Percentiles rank a stretch among this genome's conserved stretches.
Evolutionary conservation across 2,797 vertebrate species (phyloP).

Genomic region (Acropternis orthonyx): DNA sequence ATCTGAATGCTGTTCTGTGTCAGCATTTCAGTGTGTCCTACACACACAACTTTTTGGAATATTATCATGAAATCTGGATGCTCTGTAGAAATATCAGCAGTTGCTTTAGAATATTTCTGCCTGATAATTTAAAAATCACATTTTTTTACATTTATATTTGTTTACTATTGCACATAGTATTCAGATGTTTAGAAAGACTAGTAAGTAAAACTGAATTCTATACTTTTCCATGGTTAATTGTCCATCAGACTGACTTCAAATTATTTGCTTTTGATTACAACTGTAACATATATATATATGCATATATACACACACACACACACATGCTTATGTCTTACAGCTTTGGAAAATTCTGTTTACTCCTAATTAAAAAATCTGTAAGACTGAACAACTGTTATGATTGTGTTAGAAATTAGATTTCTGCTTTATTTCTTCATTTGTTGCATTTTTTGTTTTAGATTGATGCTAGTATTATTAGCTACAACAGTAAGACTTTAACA

Average conservation of each 20-base stretch:
- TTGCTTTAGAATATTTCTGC: neutral
- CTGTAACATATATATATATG: neutral
- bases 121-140: neutral
- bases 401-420: neutral
- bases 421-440: rapidly evolving
- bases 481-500: neutral
- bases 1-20: neutral
- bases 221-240: neutral
- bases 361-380: neutral
- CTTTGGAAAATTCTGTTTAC: neutral
- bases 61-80: neutral
- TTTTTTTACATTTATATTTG: neutral
- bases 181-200: neutral
- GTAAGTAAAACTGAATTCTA: neutral
- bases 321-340: neutral
- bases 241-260: neutral
- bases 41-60: neutral
- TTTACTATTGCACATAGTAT: neutral
- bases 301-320: neutral
- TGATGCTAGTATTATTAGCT: neutral
- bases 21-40: neutral
- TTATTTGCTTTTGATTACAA: neutral
- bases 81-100: neutral
- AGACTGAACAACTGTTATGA: neutral
- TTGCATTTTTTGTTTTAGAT: neutral